Percentiles rank a stretch among this genome's conserved stretches.
Evolutionary conservation across 2,888 invertebrate genomes (phyloP).

Genomic region (Sesamia inferens): DNA sequence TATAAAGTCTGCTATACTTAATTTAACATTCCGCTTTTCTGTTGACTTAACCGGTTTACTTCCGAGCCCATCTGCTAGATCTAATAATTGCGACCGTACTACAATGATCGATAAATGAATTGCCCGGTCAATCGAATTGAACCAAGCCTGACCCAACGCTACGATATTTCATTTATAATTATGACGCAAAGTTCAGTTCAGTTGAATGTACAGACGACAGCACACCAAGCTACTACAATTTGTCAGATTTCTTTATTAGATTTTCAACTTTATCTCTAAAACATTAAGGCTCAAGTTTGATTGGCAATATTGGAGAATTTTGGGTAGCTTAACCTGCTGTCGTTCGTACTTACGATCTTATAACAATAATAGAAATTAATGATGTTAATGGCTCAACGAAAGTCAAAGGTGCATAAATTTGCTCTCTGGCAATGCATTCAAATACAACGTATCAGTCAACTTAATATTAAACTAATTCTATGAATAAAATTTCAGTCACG

Average conservation of each 20-base stretch:
- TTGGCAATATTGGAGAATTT: too few species aligned
- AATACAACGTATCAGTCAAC: conserved; percentile 11
- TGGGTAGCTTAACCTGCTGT: too few species aligned
- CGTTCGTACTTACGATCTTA: conserved; percentile 33
- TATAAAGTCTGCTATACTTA: neutral
- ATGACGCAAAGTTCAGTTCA: conserved; percentile 32
- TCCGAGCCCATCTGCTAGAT: conserved; percentile 13
- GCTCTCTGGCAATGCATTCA: conserved; percentile 12
- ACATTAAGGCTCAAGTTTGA: too few species aligned
- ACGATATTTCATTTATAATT: conserved; percentile 46
- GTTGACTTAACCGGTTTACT: conserved; percentile 4
- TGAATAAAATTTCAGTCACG: conserved; percentile 10
- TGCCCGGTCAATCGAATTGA: conserved; percentile 38
- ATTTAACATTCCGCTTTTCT: neutral
- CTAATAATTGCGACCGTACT: conserved; percentile 9
- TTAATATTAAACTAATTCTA: conserved; percentile 18
- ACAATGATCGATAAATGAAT: conserved; percentile 33
- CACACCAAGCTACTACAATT: too few species aligned
- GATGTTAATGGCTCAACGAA: conserved; percentile 21
- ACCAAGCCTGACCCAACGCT: conserved; percentile 27
- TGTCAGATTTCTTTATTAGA: too few species aligned
- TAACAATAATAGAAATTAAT: conserved; percentile 35
- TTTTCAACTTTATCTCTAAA: too few species aligned
- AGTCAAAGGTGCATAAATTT: conserved; percentile 32
- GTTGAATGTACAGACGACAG: neutral